phyloP scores from a whole-genome alignment of 2,888 invertebrate species.

The Phrixothrix hirtus region DNA sequence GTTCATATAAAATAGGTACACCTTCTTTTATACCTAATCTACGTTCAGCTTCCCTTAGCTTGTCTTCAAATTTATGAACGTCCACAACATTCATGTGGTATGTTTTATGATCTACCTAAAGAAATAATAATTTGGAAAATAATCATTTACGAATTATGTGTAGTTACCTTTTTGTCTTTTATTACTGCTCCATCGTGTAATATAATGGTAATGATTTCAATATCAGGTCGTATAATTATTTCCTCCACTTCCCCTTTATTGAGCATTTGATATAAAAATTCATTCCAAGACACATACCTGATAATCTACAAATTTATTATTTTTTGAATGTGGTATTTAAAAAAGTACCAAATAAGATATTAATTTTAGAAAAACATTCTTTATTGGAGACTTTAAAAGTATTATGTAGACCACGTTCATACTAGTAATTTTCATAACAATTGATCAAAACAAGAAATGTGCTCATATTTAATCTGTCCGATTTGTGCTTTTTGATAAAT shows the following conservation, averaged over 20 bases:
- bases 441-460: no score
- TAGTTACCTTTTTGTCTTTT: constrained; percentile 72
- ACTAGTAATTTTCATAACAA: neutral
- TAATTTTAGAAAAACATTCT: no score
- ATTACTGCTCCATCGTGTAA: constrained; percentile 84
- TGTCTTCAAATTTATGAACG: constrained; percentile 85
- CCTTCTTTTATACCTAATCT: constrained; percentile 80
- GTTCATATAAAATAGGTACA: constrained; percentile 82
- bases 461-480: no score
- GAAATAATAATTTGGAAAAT: neutral
- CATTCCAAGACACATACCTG: constrained; percentile 93
- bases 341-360: no score
- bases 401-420: neutral
- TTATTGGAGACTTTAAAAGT: no score
- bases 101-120: constrained; percentile 65
- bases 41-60: constrained; percentile 81
- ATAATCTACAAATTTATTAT: constrained; percentile 63
- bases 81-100: constrained; percentile 87
- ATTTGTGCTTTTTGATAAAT: no score
- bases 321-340: no score
- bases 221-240: constrained; percentile 80
- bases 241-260: constrained; percentile 93
- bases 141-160: no score
- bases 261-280: constrained; percentile 93
- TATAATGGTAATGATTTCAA: constrained; percentile 82